Evolutionary conservation across 2,888 invertebrate genomes (phyloP), one percentile per base, ranked within the genome.

Genomic region (Eledone cirrhosa): DNA sequence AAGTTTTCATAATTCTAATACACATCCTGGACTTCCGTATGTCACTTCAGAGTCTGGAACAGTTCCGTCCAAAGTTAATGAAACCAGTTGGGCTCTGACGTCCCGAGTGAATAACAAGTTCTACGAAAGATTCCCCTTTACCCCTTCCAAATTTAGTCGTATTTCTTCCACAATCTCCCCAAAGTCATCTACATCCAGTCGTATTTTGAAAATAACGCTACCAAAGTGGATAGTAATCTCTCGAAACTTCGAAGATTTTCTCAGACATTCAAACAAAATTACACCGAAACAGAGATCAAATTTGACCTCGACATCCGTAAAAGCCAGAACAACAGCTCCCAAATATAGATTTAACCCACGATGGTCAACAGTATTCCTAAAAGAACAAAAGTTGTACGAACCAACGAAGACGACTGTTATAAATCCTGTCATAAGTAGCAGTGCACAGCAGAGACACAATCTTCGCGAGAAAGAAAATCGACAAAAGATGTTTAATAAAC

Each of bases 181-280:
- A 41, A 41, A 41, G 41, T 41, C 41, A 41, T 8, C 41, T 41
- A 41, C 41, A 41, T 41, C 41, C 41, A 41, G 41, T 41, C 5
- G 41, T 19, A 31, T n/a, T 31, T n/a, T 33, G 72, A 72, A 72
- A 22, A 72, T 31, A 4, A 72, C 72, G 22, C 33, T 72, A 31
- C 72, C 72, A 29, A 72, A 33, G n/a, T 72, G 72, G 72, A 72
- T 72, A 22, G 31, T 72, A 72, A 41, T 72, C 33, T 41, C 72
- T 0, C 14, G 41, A n/a, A 72, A 72, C 22, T 33, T 72, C 7
- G 72, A 72, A 33, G 72, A 72, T 22, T 33, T 72, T 72, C 22
- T 72, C 0, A 29, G 72, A n/a, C 41, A 19, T 72, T 22, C 72
- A 22, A 33, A 72, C 8, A 14, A 33, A 29, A n/a, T 72, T 29